A percentile compares a stretch with the other conserved stretches of the same genome.
These are phyloP conservation scores for Sisor rabdophorus DNA, from an alignment of 2,113 vertebrate genomes.

Conservation along the genomic window DNA sequence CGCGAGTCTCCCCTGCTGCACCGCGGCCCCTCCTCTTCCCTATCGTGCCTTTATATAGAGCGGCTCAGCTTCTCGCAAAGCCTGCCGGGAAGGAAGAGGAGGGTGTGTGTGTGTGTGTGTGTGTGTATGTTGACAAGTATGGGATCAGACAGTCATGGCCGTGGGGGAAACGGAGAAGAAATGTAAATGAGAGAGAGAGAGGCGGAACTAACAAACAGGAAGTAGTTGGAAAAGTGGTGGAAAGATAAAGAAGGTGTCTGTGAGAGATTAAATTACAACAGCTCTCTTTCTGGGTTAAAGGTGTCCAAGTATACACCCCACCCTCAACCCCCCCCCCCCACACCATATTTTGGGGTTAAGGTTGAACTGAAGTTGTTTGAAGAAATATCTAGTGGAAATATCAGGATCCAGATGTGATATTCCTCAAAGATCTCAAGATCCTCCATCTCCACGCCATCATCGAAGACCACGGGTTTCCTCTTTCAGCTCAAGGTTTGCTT, in stretches of 20 bases:
- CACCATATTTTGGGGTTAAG: too few species aligned
- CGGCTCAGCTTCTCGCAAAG: constrained; percentile 58
- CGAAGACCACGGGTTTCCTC: too few species aligned
- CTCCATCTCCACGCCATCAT: too few species aligned
- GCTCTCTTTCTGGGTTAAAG: too few species aligned
- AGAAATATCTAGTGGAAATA: too few species aligned
- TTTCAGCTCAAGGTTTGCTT: too few species aligned
- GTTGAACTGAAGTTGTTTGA: too few species aligned
- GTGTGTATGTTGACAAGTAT: constrained; percentile 6
- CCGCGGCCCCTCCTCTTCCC: constrained; percentile 62
- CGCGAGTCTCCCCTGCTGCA: constrained; percentile 65
- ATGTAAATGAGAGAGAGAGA: neutral
- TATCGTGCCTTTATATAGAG: constrained; percentile 69
- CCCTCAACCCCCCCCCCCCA: too few species aligned
- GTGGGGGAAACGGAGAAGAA: neutral
- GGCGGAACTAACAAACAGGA: constrained; percentile 23
- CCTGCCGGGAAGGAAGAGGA: constrained; percentile 66
- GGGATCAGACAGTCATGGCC: neutral
- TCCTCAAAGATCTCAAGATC: too few species aligned
- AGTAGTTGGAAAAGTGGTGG: constrained; percentile 13
- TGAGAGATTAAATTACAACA: neutral
- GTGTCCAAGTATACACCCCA: too few species aligned
- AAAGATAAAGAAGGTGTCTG: constrained; percentile 2
- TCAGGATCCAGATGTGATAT: too few species aligned
- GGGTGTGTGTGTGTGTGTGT: neutral